Evolutionary conservation across 2,888 invertebrate species (phyloP).

Genomic region (Sthenelais limicola): DNA sequence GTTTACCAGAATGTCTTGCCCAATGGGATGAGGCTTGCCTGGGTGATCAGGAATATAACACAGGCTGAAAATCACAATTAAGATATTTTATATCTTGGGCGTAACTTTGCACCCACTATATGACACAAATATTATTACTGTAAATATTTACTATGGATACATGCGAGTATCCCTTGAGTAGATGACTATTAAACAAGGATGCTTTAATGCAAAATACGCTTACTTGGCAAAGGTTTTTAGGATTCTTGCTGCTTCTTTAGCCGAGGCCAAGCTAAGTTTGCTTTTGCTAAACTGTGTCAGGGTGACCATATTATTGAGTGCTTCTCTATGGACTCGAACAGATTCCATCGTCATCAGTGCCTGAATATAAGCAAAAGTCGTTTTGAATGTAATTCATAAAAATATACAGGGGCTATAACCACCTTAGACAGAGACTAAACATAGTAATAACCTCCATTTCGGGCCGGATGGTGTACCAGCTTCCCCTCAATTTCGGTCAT

Average conservation of each 20-base stretch:
- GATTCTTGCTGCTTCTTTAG: slow-evolving; percentile 20
- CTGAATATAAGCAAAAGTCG: no score
- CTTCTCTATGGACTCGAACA: slow-evolving; percentile 32
- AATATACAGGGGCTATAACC: no score
- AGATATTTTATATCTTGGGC: background rate
- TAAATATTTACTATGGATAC: background rate
- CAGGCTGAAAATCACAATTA: slow-evolving; percentile 3
- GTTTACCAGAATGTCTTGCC: slow-evolving; percentile 41
- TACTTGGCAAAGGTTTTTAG: slow-evolving; percentile 29
- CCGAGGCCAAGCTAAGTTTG: slow-evolving; percentile 9
- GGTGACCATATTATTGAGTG: slow-evolving; percentile 14
- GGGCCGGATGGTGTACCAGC: no score
- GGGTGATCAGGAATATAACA: slow-evolving; percentile 26
- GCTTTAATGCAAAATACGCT: background rate
- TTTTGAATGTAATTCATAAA: no score
- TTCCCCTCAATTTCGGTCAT: no score
- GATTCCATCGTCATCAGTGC: slow-evolving; percentile 33
- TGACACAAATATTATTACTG: background rate
- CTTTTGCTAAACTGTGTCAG: slow-evolving; percentile 19
- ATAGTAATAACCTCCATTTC: no score
- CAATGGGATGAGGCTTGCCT: slow-evolving; percentile 10
- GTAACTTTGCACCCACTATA: no score
- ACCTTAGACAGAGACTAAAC: no score
- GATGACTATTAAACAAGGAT: background rate
- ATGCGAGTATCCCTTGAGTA: background rate